Evolutionary conservation across 2,113 vertebrate genomes (phyloP), one percentile per base, ranked within the genome.

Genomic region (Podilymbus podiceps): DNA sequence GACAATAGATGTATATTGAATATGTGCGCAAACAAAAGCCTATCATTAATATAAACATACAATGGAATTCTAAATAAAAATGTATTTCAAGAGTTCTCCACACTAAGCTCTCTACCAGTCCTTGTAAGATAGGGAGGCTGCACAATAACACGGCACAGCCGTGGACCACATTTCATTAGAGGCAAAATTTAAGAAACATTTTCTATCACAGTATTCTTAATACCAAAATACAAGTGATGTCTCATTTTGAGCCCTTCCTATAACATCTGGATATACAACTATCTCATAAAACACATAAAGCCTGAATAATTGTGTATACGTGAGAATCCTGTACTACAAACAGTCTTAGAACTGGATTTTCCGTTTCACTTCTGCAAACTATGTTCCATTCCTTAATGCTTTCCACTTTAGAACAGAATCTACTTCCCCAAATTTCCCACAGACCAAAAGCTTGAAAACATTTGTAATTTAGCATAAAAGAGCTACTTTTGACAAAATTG

Each of bases 401-500:
- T 88, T 90, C 67, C 63, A 40, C 44, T 90, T 88, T 21, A 87
- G 40, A 84, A 77, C 5, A 91, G 50, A 91, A 86, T 73, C 31
- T 15, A 18, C 71, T 83, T 83, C 9, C 75, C 66, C 42, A 58
- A 79, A 80, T 80, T 88, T 93, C 35, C 63, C 82, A 94, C 55
- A 80, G 72, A 78, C 59, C 59, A 67, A 88, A 88, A 83, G 38
- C 78, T 88, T 93, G 38, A 82, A 94, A 88, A 83, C 38, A 77
- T 55, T 90, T 85, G 38, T 42, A 74, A 80, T 86, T 85, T 67
- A 85, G 72, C 79, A 50, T 7, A 20, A 63, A 62, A 67, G 23
- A 88, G 28, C 33, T 82, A 72, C 53, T 85, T 82, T 55, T 62
- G 49, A 94, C 50, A 89, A 94, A 93, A 90, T 88, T 85, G 85